Evolutionary conservation across 2,113 vertebrate species (phyloP).

Genomic region (Steatornis caripensis): DNA sequence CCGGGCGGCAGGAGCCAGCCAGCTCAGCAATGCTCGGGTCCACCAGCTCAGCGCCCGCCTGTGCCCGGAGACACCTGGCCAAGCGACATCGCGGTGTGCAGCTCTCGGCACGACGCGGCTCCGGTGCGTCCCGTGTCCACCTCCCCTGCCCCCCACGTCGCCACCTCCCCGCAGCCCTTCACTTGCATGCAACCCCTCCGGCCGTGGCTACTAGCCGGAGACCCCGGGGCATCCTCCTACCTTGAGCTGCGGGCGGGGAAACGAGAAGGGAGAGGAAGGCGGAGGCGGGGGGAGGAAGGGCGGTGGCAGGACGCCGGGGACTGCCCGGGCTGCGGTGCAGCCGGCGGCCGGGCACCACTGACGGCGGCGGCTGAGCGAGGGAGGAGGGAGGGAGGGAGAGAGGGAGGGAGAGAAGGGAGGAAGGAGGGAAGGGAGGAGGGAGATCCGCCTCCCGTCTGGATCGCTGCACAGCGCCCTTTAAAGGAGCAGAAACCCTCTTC

Average conservation of each 20-base stretch:
- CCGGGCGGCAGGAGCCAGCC: neutral
- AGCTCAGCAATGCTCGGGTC: neutral
- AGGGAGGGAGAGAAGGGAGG: neutral
- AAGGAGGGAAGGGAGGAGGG: slow-evolving; percentile 2
- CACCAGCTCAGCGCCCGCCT: neutral
- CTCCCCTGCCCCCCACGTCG: no score
- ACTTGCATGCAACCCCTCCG: neutral
- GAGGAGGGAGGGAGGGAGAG: neutral
- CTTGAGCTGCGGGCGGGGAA: slow-evolving; percentile 18
- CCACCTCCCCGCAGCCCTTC: neutral
- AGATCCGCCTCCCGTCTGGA: slow-evolving; percentile 89
- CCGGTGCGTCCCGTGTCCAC: no score
- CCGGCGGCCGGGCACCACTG: slow-evolving; percentile 47
- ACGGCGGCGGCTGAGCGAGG: neutral
- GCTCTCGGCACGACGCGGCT: neutral
- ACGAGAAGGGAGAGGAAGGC: slow-evolving; percentile 19
- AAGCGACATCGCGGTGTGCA: neutral
- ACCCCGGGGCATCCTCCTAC: slow-evolving; percentile 25
- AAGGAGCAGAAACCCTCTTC: slow-evolving; percentile 66
- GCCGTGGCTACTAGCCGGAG: neutral
- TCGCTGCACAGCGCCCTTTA: slow-evolving; percentile 66
- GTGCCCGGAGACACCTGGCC: neutral
- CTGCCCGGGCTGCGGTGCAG: slow-evolving; percentile 38
- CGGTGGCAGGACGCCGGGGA: slow-evolving; percentile 24
- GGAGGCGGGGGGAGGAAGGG: slow-evolving; percentile 18